Percentiles rank a stretch among this genome's conserved stretches.
phyloP scores from a whole-genome alignment of 92 coral and sea anemone genomes.

The Paramuricea clavata region DNA sequence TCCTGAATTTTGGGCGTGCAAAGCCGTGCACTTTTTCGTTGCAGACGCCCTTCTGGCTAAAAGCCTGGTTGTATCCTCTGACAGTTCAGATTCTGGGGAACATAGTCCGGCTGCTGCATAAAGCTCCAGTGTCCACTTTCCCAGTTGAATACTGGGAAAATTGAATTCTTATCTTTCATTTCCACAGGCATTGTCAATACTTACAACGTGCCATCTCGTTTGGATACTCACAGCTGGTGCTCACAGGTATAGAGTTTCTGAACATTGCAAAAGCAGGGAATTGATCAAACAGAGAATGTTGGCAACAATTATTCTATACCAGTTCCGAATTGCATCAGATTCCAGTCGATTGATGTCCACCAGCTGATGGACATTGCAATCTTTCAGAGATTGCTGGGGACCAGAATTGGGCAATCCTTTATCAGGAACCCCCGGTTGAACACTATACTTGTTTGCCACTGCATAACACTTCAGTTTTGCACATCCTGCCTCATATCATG shows the following conservation, averaged over 20 bases:
- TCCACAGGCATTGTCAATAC: constrained; percentile 14
- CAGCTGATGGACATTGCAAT: not conserved
- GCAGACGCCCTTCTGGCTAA: constrained; percentile 20
- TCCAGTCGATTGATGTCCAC: not conserved
- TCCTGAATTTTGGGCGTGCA: not conserved
- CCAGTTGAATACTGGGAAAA: constrained; percentile 9
- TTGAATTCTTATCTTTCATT: constrained; percentile 28
- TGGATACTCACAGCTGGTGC: constrained; percentile 9
- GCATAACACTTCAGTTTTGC: too few relatives aligned
- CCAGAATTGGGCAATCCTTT: too few relatives aligned
- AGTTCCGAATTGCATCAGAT: not conserved
- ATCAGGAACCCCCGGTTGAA: too few relatives aligned
- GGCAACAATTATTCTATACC: constrained; percentile 21
- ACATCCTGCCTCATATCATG: too few relatives aligned
- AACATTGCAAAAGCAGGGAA: not conserved
- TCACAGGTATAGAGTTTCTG: not conserved
- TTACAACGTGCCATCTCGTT: not conserved
- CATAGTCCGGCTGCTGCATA: constrained; percentile 23
- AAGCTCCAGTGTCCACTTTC: constrained; percentile 22
- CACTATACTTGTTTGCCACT: too few relatives aligned
- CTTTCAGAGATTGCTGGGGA: too few relatives aligned
- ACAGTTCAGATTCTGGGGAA: not conserved
- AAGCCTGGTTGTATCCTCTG: not conserved
- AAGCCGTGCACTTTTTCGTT: not conserved
- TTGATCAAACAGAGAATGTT: not conserved